Evolutionary conservation across 2,113 vertebrate species (phyloP).

Genomic region (Ovibos moschatus): DNA sequence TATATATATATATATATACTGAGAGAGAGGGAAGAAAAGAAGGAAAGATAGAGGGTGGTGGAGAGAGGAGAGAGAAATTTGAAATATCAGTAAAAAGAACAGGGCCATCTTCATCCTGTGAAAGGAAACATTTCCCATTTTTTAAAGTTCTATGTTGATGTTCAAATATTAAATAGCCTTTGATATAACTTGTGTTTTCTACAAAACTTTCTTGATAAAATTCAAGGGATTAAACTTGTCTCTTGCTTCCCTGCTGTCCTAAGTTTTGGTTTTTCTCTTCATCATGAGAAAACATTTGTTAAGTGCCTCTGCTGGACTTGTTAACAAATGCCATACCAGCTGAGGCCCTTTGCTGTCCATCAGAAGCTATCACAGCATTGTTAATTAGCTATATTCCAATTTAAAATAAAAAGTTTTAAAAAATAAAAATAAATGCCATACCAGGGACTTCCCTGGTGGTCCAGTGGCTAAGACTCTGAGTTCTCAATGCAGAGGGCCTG

Average conservation of each 20-base stretch:
- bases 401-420: not conserved
- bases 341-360: not conserved
- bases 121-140: not conserved
- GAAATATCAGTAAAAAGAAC: not conserved
- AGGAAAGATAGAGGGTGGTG: not conserved
- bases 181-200: not conserved
- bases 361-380: fast-evolving
- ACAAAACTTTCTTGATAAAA: not conserved
- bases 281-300: not conserved
- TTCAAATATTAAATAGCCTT: not conserved
- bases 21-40: not conserved
- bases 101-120: not conserved
- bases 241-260: not conserved
- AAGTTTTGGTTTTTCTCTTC: not conserved
- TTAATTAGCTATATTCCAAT: not conserved
- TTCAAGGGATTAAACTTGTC: not conserved
- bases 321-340: not conserved
- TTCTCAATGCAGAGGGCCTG: not conserved
- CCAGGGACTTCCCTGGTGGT: not conserved
- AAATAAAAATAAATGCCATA: not conserved
- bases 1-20: not conserved
- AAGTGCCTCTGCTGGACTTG: not conserved
- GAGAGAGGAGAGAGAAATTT: not conserved
- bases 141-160: not conserved
- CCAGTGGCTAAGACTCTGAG: not conserved